Evolutionary conservation across 2,797 vertebrate genomes (phyloP), one percentile per base, ranked within the genome.

Genomic region (Paedocypris micromegethes): DNA sequence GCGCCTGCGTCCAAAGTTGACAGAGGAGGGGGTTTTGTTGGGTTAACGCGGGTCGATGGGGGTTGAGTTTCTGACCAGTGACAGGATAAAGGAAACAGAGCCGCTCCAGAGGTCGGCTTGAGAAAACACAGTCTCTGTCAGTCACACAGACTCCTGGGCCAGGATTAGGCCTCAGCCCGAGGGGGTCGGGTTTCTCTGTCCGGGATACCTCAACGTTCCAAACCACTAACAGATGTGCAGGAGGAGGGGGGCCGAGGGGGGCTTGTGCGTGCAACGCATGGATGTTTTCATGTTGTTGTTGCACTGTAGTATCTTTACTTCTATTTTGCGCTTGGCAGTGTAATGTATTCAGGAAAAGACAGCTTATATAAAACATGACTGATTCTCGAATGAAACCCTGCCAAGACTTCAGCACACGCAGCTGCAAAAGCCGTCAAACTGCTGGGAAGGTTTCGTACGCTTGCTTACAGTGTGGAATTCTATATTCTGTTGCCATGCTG

Each of bases 141-240:
- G 72, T 80, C 80, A 80, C 64, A 72, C 64, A 78, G 67, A 73
- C 47, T 9, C 62, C 78, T 44, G 44, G 82, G 79, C 83, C 77
- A 74, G 51, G 84, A 75, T 79, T 78, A 77, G 73, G 76, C 75
- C 64, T 71, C 64, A 73, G 72, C 62, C 74, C 81, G 9, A 67
- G 9, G 46, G 74, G 75, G 55, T 79, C 52, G 42, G 46, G 55
- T 80, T 80, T 79, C 79, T 77, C 68, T 68, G 75, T 68, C 71
- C 66, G 57, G 77, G 71, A 80, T 75, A 77, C 78, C 70, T 81
- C 80, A 77, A 66, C 74, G 55, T 56, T 74, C 51, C 64, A 79
- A 83, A 81, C 78, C 75, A 79, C 68, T 78, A 75, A 75, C 80
- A 83, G 81, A 83, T 83, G 81, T 83, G 75, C 64, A 72, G 64